These are phyloP conservation scores for Azemiops feae DNA, from an alignment of 2,113 vertebrate species.

Conservation along the genomic window DNA sequence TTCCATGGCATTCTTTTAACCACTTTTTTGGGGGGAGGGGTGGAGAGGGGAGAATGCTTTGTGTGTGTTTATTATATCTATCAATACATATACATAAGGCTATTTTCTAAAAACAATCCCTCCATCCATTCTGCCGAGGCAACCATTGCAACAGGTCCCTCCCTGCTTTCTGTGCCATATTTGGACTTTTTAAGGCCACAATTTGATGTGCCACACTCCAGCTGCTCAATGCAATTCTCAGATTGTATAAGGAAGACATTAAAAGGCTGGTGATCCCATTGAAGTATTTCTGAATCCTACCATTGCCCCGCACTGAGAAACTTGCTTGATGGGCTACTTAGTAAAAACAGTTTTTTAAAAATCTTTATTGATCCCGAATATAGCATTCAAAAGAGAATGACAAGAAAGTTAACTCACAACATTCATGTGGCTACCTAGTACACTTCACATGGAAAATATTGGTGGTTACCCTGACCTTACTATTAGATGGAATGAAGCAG, in stretches of 20 bases:
- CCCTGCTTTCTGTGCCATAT: not conserved
- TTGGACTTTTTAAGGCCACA: not conserved
- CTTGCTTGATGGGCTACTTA: not conserved
- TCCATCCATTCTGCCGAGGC: not conserved
- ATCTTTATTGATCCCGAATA: not conserved
- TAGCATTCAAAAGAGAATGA: not conserved
- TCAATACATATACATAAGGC: not conserved
- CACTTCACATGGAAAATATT: not conserved
- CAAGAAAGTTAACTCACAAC: not conserved
- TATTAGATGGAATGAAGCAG: not conserved
- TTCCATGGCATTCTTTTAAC: not conserved
- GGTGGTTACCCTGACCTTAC: not conserved
- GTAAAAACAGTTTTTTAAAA: not conserved
- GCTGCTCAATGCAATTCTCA: not conserved
- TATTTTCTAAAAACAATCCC: not conserved
- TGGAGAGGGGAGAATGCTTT: not conserved
- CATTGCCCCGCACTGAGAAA: not conserved
- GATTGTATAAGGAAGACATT: not conserved
- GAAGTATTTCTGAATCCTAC: not conserved
- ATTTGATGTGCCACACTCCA: not conserved
- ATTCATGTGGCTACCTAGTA: not conserved
- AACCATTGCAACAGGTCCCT: not conserved
- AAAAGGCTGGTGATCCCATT: not conserved
- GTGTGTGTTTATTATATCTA: not conserved
- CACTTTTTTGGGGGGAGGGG: not conserved